These are phyloP conservation scores for Sarcophaga bullata DNA, from an alignment of 1,140 invertebrate genomes.

Conservation along the genomic window DNA sequence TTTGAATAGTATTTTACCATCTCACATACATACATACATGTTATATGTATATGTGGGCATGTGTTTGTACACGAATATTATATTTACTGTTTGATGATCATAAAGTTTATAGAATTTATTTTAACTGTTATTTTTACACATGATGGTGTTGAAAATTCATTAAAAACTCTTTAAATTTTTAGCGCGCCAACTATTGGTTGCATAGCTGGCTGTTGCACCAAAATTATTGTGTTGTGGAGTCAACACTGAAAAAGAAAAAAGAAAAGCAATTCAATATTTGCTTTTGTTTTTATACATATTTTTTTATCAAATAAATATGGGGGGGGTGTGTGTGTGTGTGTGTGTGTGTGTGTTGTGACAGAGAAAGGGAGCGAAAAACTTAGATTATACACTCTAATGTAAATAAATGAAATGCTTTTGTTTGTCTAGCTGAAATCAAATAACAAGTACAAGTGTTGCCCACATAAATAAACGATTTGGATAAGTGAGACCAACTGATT, in stretches of 20 bases:
- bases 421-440: neutral
- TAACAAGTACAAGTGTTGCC: too few species aligned
- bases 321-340: neutral
- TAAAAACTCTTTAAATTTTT: neutral
- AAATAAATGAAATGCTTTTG: neutral
- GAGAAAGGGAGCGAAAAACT: neutral
- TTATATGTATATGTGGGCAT: neutral
- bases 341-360: neutral
- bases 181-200: too few species aligned
- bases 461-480: too few species aligned
- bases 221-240: neutral
- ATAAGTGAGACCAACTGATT: too few species aligned
- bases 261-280: neutral
- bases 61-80: neutral
- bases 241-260: neutral
- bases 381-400: neutral
- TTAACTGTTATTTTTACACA: conserved; percentile 19
- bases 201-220: too few species aligned
- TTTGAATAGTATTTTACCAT: too few species aligned
- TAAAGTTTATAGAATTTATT: conserved; percentile 22
- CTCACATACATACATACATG: neutral
- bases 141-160: conserved; percentile 21
- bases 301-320: too few species aligned
- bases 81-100: conserved; percentile 1
- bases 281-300: too few species aligned